Conservation (phyloP, 2,797 vertebrate species). For the Eutrigla gurnardus region DNA sequence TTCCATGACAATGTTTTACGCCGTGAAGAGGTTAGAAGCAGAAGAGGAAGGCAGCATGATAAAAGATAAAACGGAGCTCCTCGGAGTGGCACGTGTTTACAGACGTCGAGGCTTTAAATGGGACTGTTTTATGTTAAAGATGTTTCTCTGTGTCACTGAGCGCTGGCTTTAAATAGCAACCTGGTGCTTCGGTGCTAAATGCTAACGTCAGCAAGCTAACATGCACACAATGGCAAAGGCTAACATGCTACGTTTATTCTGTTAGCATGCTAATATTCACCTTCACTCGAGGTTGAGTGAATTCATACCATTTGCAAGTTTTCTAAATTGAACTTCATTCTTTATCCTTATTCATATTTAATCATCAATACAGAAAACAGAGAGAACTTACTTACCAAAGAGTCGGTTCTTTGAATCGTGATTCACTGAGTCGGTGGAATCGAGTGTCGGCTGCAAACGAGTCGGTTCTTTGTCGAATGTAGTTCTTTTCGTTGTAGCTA, state of each 20-base stretch:
- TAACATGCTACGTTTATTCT: no score
- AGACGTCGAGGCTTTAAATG: conserved; percentile 5
- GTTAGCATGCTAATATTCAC: neutral
- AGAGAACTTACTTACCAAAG: neutral
- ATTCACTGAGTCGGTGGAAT: no score
- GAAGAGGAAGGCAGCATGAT: conserved; percentile 19
- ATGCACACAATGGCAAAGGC: neutral
- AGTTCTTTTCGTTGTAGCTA: no score
- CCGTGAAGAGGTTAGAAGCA: conserved; percentile 31
- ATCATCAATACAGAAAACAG: neutral
- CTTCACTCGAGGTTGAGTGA: no score
- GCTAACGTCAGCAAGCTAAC: neutral
- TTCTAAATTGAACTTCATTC: neutral
- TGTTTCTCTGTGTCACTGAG: conserved; percentile 36
- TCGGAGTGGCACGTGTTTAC: conserved; percentile 41
- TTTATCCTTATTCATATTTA: no score
- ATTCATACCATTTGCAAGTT: neutral
- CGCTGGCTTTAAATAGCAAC: neutral
- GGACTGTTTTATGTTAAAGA: conserved; percentile 35
- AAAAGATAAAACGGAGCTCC: conserved; percentile 30
- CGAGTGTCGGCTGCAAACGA: no score
- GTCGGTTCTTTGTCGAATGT: no score
- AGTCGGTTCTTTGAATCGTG: no score
- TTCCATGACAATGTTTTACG: conserved; percentile 40
- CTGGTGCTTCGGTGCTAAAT: neutral